A percentile compares a stretch with the other conserved stretches of the same genome.
Evolutionary conservation across 2,797 vertebrate genomes (phyloP).

Genomic region (Corythornis leucogaster): DNA sequence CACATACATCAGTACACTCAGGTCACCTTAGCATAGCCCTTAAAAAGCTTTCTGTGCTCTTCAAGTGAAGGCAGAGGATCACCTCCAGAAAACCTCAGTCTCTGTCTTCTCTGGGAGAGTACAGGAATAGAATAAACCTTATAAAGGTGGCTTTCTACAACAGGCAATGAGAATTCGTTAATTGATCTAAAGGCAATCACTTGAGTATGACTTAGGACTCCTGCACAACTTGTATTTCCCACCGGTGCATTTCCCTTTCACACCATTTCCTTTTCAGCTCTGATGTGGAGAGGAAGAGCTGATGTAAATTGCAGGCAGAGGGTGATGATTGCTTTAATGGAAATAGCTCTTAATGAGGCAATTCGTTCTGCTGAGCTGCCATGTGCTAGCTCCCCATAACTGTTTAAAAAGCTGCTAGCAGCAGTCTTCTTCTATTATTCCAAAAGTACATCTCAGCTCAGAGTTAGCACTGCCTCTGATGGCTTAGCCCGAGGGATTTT

Average conservation of each 20-base stretch:
- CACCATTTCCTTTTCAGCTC: slow-evolving; percentile 48
- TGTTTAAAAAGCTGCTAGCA: slow-evolving; percentile 33
- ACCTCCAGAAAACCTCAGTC: not conserved
- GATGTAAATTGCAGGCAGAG: slow-evolving; percentile 56
- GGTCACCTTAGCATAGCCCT: not conserved
- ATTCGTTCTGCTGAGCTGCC: slow-evolving; percentile 34
- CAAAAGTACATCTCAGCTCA: slow-evolving; percentile 15
- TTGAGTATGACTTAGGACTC: slow-evolving; percentile 27
- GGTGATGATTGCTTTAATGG: slow-evolving; percentile 55
- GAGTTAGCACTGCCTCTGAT: not conserved
- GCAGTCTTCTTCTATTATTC: not conserved
- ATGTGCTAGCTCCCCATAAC: slow-evolving; percentile 7
- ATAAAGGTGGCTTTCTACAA: not conserved
- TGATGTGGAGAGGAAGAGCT: slow-evolving; percentile 29
- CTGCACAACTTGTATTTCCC: not conserved
- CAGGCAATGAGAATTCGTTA: not conserved
- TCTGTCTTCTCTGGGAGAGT: not conserved
- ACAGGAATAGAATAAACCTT: not conserved
- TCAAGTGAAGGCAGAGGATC: not conserved
- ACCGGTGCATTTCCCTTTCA: slow-evolving; percentile 13
- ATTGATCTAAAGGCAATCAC: slow-evolving; percentile 3
- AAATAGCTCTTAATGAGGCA: slow-evolving; percentile 54
- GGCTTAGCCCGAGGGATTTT: not conserved
- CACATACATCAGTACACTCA: not conserved
- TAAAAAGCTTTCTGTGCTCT: not conserved